Evolutionary conservation across 2,113 vertebrate species (phyloP), one percentile per base, ranked within the genome.

Genomic region (Cyanoliseus patagonus): DNA sequence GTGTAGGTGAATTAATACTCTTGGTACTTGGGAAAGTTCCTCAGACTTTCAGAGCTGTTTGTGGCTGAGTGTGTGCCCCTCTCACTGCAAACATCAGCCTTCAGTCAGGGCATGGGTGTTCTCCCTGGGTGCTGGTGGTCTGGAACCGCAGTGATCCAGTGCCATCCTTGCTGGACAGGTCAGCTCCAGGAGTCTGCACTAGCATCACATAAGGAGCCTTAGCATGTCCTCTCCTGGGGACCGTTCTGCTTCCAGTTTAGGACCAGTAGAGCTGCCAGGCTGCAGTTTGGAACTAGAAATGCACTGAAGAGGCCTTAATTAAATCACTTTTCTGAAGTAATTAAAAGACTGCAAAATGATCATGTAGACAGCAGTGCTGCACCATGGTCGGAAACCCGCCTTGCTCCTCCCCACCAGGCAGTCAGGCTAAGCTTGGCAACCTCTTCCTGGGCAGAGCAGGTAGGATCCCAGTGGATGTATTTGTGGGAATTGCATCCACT

Each of bases 271-370:
- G 39, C 35, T 68, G 70, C 55, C 13, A 37, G 57, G 62, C 57
- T 82, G 66, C 47, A 76, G 47, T 85, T 93, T 80, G 46, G 51
- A 94, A 75, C 62, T 93, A 91, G 78, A 91, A 87, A 52, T 75
- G 61, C 86, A 55, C 25, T 39, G 52, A 89, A 85, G 33, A 82
- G 33, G 24, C 17, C 62, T 97, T 96, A 96, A 96, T 97, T 94
- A 95, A 96, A 73, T 61, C 2, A 27, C 73, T 95, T 93, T 85
- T 79, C 69, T 90, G 82, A 91, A 94, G 78, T 95, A 96, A 96
- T 94, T 94, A 95, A 94, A 94, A 91, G 27, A 69, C 47, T 69
- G 31, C 39, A 64, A 82, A 85, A 83, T 61, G 55, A 90, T 82
- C 15, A 15, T 52, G 78, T 46, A 90, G 90, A 28, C 35, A 85